phyloP scores from a whole-genome alignment of 1,140 invertebrate genomes.

The Coelopa frigida region DNA sequence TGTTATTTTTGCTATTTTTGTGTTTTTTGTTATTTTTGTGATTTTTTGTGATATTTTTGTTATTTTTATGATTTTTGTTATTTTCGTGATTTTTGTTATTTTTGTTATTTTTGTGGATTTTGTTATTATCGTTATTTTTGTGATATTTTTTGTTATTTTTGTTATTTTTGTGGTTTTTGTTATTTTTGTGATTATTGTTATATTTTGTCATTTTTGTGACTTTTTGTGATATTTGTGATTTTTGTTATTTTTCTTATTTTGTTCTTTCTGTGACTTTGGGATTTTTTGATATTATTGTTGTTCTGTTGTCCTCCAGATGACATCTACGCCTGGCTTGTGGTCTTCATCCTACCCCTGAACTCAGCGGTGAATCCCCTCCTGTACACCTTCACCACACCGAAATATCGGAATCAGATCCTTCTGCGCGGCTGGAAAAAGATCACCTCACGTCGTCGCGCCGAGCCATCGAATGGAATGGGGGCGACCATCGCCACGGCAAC shows the following conservation, averaged over 20 bases:
- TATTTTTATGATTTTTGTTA: slow-evolving; percentile 2
- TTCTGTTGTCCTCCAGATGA: slow-evolving; percentile 45
- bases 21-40: neutral
- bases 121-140: neutral
- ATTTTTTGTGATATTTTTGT: neutral
- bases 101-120: slow-evolving; percentile 1
- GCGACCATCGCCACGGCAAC: slow-evolving; percentile 35
- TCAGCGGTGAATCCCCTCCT: slow-evolving; percentile 70
- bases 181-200: slow-evolving; percentile 3
- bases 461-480: slow-evolving; percentile 21
- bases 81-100: neutral
- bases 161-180: neutral
- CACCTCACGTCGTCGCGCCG: slow-evolving; percentile 29
- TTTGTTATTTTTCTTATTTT: slow-evolving; percentile 5
- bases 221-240: neutral
- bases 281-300: neutral
- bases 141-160: neutral
- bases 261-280: no score
- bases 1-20: no score
- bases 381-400: slow-evolving; percentile 71
- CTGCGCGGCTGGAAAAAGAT: slow-evolving; percentile 41
- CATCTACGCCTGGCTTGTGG: slow-evolving; percentile 65
- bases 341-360: slow-evolving; percentile 72
- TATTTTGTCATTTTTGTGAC: neutral
- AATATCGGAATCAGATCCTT: slow-evolving; percentile 51